Base-by-base conservation (phyloP, 2,888 invertebrate genomes). In the Papilio gigon region DNA sequence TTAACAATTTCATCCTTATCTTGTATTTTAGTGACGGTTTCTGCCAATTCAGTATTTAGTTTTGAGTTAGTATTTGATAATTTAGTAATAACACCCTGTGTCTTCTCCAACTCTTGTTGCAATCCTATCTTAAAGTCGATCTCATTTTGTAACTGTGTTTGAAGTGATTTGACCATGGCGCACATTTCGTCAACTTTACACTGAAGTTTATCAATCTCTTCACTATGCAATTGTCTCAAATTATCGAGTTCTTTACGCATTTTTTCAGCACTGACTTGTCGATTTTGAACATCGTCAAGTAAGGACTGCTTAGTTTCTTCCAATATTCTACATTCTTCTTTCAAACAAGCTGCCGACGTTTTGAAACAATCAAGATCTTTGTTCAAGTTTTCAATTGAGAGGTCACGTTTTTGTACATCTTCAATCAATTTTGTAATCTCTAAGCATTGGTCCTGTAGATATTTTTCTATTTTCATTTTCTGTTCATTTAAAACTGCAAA, bases 141-240 rank as follows among this genome's bases (percentile, higher is more conserved):
- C 76, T 88, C 88, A 71, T 82, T 80, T 62, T 85, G 81, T 42
- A 88, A 71, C 74, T 87, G 87, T 62, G 75, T 78, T 76, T 86
- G 83, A 20, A 88, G 73, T 30, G 83, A 77, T 71, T 79, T 78
- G 9, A 85, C 79, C 33, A 76, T 80, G 40, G 83, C 84, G 68
- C 78, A 78, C 68, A 76, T 83, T 76, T 87, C 87, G 64, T 87
- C 83, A 47, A 87, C 74, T 53, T 82, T 80, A 65, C 77, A 77
- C 30, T 71, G 76, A 4, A 84, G 73, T 69, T 78, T 82, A 30
- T 80, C 78, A 64, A 76, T 81, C 69, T 86, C 84, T 63, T 84
- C 80, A 40, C 70, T 75, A 63, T 76, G 77, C 11, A 72, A 67
- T 42, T 78, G 81, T 37, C 76, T 79, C 5, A 81, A 75, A 70